phyloP scores from a whole-genome alignment of 2,797 vertebrate species.

The Liparis tanakae region DNA sequence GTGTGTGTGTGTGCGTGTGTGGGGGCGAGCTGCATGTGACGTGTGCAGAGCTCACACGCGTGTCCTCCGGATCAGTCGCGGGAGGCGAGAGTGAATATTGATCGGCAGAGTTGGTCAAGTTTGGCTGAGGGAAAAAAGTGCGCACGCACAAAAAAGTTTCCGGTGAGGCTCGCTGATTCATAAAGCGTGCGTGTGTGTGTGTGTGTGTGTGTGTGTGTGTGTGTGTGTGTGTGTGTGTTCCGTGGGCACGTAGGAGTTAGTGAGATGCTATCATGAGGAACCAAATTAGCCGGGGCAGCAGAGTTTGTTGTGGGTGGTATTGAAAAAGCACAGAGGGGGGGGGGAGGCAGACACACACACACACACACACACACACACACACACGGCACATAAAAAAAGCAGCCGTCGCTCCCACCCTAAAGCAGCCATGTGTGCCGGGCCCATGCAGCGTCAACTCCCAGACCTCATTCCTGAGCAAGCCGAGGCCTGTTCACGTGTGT shows the following conservation, averaged over 20 bases:
- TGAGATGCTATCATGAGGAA: slow-evolving; percentile 46
- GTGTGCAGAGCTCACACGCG: slow-evolving; percentile 22
- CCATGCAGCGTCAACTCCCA: slow-evolving; percentile 44
- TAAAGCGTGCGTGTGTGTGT: background rate
- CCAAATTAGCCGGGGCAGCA: slow-evolving; percentile 52
- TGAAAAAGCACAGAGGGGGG: slow-evolving; percentile 50
- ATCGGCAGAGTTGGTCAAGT: slow-evolving; percentile 28
- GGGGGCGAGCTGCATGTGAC: background rate
- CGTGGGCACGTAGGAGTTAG: slow-evolving; percentile 50
- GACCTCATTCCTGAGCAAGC: slow-evolving; percentile 54
- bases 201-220: background rate
- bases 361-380: background rate
- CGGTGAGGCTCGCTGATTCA: slow-evolving; percentile 21
- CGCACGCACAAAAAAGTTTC: background rate
- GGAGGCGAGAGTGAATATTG: slow-evolving; percentile 37
- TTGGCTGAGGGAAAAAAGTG: slow-evolving; percentile 9
- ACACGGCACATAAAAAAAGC: slow-evolving; percentile 6
- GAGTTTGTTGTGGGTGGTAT: slow-evolving; percentile 59
- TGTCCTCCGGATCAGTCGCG: slow-evolving; percentile 9
- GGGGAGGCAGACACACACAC: background rate
- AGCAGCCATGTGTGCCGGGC: slow-evolving; percentile 56
- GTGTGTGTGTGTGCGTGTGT: background rate
- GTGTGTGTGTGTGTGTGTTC: background rate
- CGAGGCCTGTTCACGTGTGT: slow-evolving; percentile 26
- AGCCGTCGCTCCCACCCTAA: background rate